These are phyloP conservation scores for Diachasmimorpha longicaudata DNA, from an alignment of 1,140 invertebrate species.

Conservation along the genomic window DNA sequence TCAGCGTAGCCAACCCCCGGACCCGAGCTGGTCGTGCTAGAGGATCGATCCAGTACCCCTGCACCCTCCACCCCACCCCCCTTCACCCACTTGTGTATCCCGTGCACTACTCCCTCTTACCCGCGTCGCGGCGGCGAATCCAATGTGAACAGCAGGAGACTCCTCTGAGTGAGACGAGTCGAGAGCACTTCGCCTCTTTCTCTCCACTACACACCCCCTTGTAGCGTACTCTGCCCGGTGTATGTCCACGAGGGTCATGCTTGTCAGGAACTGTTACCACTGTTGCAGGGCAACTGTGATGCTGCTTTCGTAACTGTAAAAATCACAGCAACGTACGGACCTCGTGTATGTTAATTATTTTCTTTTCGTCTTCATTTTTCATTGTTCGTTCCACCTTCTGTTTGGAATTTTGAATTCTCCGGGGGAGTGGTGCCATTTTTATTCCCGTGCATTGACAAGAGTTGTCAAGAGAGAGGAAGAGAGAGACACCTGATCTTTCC, in stretches of 20 bases:
- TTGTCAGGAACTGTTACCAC: neutral
- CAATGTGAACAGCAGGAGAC: neutral
- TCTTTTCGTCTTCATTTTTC: no score
- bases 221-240: neutral
- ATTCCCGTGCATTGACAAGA: no score
- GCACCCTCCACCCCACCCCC: neutral
- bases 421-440: no score
- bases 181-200: neutral
- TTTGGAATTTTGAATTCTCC: no score
- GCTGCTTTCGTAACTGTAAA: neutral
- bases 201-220: neutral
- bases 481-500: no score
- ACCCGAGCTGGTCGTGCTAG: neutral
- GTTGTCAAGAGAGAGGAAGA: no score
- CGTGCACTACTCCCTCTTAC: neutral
- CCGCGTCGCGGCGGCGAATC: neutral
- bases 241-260: neutral
- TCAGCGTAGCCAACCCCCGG: neutral
- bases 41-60: neutral
- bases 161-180: neutral
- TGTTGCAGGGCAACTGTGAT: neutral
- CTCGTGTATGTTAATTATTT: no score
- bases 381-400: no score
- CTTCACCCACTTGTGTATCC: neutral
- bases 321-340: neutral